Conservation (phyloP, 1,140 invertebrate genomes). For the Nixonia krombeini region DNA sequence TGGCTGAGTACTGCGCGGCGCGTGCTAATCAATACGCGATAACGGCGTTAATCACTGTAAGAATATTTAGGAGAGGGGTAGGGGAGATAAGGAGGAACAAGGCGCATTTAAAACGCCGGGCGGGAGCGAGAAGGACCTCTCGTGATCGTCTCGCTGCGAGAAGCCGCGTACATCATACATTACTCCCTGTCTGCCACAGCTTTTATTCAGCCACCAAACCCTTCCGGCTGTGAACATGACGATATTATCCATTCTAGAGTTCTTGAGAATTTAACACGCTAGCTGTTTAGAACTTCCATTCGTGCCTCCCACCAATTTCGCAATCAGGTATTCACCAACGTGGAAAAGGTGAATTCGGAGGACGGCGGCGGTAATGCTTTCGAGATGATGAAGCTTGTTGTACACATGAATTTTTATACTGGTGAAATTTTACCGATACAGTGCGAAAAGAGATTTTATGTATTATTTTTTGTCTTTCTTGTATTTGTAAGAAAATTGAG, state of each 20-base stretch:
- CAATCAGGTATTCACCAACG: constrained; percentile 1
- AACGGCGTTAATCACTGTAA: constrained; percentile 33
- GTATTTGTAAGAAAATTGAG: too few species aligned
- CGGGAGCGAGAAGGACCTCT: constrained; percentile 32
- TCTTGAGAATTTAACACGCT: constrained; percentile 47
- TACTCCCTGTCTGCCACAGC: constrained; percentile 44
- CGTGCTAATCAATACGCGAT: constrained; percentile 26
- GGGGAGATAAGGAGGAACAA: constrained; percentile 9
- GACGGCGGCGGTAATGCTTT: too few species aligned
- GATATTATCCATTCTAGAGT: constrained; percentile 51
- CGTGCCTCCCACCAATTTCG: constrained; percentile 23
- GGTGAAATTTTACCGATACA: too few species aligned
- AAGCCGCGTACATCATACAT: constrained; percentile 43
- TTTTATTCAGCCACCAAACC: constrained; percentile 46
- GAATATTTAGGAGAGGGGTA: too few species aligned
- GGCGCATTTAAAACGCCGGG: constrained; percentile 31
- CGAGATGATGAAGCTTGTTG: too few species aligned
- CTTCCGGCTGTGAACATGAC: constrained; percentile 41
- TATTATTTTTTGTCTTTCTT: too few species aligned
- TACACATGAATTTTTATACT: too few species aligned
- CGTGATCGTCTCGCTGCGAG: constrained; percentile 40
- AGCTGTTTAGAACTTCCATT: constrained; percentile 39
- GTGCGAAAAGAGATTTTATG: too few species aligned
- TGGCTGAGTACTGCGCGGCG: too few species aligned
- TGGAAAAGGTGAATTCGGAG: too few species aligned